Base-by-base conservation (phyloP, 2,113 vertebrate genomes). In the Marmota flaviventris region DNA sequence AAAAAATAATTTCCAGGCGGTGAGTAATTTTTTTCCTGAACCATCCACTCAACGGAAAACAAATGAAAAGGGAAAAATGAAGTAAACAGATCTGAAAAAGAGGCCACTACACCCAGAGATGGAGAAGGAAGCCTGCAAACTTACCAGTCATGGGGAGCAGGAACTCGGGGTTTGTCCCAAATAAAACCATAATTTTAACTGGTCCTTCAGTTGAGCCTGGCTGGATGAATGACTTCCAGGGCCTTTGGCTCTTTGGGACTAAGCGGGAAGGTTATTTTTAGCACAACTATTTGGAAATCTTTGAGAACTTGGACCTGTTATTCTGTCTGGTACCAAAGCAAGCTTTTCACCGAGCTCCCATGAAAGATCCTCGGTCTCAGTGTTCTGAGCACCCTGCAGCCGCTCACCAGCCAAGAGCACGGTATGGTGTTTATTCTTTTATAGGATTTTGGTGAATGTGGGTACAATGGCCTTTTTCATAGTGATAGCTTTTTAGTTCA, bases 221-320 rank as follows among this genome's bases (percentile, higher is more conserved):
- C 92, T 77, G 56, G 1, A 67, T 91, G 92, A 97, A 96, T 89
- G 87, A 89, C 45, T 98, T 97, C 94, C 97, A 98, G 87, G 72
- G 72, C 96, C 79, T 93, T 87, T 92, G 96, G 93, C 95, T 97
- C 96, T 97, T 88, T 87, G 97, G 95, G 97, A 96, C 67, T 27
- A 78, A 92, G 63, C 5, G 45, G 96, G 93, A 94, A 90, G 92
- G 93, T 42, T 97, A 97, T 98, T 98, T 97, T 98, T 97, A 98
- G 97, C 94, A 85, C 87, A 97, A 81, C 76, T 97, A 95, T 97
- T 97, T 97, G 96, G 96, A 98, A 97, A 96, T 93, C 77, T 94
- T 96, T 96, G 97, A 97, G 96, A 97, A 97, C 85, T 96, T 97
- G 96, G 94, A 97, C 92, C 95, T 89, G 84, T 78, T 97, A 73